Evolutionary conservation across 2,888 invertebrate genomes (phyloP).

Genomic region (Cremastinae sp.): DNA sequence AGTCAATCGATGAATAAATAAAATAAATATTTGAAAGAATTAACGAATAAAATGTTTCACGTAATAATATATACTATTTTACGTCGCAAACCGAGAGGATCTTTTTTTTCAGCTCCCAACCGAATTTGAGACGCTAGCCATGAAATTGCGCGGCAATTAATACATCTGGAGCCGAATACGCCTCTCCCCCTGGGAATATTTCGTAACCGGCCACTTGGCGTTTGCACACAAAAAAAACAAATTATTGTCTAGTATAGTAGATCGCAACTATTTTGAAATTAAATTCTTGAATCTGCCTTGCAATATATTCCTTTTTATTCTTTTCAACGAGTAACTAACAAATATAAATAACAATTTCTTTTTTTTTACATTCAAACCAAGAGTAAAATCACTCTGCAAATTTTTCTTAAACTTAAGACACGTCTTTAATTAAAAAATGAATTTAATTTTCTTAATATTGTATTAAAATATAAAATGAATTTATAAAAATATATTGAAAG

Average conservation of each 20-base stretch:
- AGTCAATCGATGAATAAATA: constrained; percentile 10
- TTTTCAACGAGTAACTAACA: no score
- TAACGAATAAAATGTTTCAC: constrained; percentile 31
- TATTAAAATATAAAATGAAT: no score
- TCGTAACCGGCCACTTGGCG: constrained; percentile 4
- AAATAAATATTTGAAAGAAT: constrained; percentile 31
- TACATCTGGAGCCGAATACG: constrained; percentile 62
- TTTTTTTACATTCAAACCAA: no score
- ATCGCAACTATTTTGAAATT: background rate
- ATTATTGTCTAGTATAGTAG: constrained; percentile 4
- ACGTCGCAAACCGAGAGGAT: background rate
- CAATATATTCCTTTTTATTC: no score
- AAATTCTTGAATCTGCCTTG: background rate
- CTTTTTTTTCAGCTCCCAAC: background rate
- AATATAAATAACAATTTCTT: no score
- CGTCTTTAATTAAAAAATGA: no score
- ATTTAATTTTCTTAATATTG: no score
- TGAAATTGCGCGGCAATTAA: constrained; percentile 16
- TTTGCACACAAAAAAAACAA: constrained; percentile 12
- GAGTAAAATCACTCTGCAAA: no score
- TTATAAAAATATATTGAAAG: no score
- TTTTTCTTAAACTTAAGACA: no score
- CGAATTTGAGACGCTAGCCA: constrained; percentile 35
- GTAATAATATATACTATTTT: background rate
- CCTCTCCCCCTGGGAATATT: constrained; percentile 70